Percentiles rank a stretch among this genome's conserved stretches.
Conservation (phyloP, 1,140 invertebrate species). For the Druon quercuslanigerum region DNA sequence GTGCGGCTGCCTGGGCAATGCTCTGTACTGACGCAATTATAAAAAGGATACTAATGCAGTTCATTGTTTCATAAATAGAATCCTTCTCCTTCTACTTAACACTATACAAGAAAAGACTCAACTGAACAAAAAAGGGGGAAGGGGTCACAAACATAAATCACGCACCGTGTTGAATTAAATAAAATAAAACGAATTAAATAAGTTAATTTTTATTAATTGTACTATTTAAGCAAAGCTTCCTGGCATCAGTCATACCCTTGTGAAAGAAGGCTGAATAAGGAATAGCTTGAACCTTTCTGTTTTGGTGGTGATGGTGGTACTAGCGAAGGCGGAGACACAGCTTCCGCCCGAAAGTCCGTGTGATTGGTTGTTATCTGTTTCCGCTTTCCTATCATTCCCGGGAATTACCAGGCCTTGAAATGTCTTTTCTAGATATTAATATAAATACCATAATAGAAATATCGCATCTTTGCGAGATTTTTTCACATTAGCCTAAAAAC, state of each 20-base stretch:
- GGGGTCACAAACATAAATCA: no score
- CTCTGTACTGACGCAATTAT: background rate
- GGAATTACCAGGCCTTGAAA: conserved; percentile 57
- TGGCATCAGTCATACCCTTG: conserved; percentile 36
- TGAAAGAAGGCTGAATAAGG: conserved; percentile 35
- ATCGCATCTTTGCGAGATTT: background rate
- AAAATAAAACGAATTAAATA: no score
- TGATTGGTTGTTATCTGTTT: conserved; percentile 68
- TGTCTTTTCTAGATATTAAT: conserved; percentile 42
- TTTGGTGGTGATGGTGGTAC: conserved; percentile 38
- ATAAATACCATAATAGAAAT: conserved; percentile 23
- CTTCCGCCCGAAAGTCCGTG: conserved; percentile 60
- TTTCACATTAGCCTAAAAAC: conserved; percentile 4
- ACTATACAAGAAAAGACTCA: no score
- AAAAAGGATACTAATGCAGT: no score
- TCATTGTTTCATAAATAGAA: no score
- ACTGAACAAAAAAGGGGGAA: no score
- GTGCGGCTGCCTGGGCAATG: background rate
- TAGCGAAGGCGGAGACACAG: conserved; percentile 63
- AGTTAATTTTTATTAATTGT: conserved; percentile 42
- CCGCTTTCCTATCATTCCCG: conserved; percentile 62
- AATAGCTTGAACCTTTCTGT: conserved; percentile 35
- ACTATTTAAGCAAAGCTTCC: conserved; percentile 30
- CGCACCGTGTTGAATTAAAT: background rate
- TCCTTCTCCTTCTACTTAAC: no score